phyloP scores from a whole-genome alignment of 2,888 invertebrate genomes.

The Odontocerum albicorne region DNA sequence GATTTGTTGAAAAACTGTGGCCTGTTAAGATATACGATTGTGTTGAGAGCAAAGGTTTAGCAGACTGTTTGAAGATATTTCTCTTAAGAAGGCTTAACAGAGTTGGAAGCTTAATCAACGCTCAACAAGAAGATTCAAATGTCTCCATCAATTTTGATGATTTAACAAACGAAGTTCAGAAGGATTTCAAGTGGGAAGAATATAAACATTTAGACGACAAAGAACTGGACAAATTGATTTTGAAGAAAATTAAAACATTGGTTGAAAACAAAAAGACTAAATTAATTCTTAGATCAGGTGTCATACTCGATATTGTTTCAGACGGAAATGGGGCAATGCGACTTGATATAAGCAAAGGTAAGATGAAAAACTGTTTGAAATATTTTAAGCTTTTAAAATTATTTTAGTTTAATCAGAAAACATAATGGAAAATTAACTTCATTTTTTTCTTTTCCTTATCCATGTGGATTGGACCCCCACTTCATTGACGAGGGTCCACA shows the following conservation, averaged over 20 bases:
- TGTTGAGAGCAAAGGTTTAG: constrained; percentile 45
- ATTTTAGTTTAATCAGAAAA: too few relatives aligned
- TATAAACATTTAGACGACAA: constrained; percentile 51
- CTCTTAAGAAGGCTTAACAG: constrained; percentile 56
- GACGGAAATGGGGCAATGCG: constrained; percentile 53
- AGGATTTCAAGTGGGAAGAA: constrained; percentile 49
- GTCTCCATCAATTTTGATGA: constrained; percentile 44
- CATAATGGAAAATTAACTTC: too few relatives aligned
- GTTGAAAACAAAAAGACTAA: constrained; percentile 54
- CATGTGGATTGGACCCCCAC: too few relatives aligned
- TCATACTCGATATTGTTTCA: constrained; percentile 54
- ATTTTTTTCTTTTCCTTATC: too few relatives aligned
- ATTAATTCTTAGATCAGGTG: constrained; percentile 55
- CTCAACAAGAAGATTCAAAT: constrained; percentile 38
- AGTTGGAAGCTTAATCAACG: constrained; percentile 40
- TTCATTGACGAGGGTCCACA: too few relatives aligned
- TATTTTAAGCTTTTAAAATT: too few relatives aligned
- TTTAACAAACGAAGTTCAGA: constrained; percentile 26
- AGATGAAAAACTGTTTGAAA: too few relatives aligned
- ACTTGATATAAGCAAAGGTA: constrained; percentile 55
- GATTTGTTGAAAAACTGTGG: constrained; percentile 29
- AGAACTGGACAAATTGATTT: constrained; percentile 53
- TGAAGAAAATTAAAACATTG: constrained; percentile 53
- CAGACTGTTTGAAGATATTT: constrained; percentile 60
- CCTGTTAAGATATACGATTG: constrained; percentile 43